Conservation (phyloP, 92 coral and sea anemone species). For the Epizoanthus ramosus region DNA sequence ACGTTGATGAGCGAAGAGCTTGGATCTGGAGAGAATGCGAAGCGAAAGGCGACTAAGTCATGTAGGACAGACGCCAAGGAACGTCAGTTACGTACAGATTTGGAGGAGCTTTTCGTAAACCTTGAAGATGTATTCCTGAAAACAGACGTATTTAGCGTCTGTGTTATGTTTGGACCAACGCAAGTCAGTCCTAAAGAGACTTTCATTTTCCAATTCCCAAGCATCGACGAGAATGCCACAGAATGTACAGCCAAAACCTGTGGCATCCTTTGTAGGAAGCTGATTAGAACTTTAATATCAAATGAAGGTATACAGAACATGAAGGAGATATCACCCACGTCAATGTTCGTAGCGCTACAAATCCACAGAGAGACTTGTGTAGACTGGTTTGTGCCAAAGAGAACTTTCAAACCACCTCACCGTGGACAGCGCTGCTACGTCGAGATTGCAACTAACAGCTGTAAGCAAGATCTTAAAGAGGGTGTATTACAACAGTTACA, state of each 20-base stretch:
- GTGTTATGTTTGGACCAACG: constrained; percentile 86
- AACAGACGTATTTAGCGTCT: constrained; percentile 60
- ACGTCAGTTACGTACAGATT: constrained; percentile 60
- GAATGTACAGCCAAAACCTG: constrained; percentile 47
- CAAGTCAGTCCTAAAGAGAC: constrained; percentile 93
- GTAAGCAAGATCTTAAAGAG: constrained; percentile 10
- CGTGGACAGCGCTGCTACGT: constrained; percentile 76
- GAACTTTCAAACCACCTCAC: constrained; percentile 80
- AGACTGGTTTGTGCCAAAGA: constrained; percentile 92
- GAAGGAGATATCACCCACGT: constrained; percentile 84
- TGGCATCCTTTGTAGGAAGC: constrained; percentile 73
- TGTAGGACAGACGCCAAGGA: constrained; percentile 62
- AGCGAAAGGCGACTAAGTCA: constrained; percentile 40
- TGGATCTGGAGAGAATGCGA: constrained; percentile 42
- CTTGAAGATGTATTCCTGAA: constrained; percentile 71
- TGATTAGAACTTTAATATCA: constrained; percentile 77
- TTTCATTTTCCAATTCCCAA: constrained; percentile 65
- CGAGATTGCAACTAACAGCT: constrained; percentile 35
- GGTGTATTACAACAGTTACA: background rate
- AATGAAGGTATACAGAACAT: constrained; percentile 70
- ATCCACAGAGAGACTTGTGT: constrained; percentile 60
- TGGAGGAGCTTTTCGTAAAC: constrained; percentile 66
- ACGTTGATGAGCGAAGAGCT: constrained; percentile 40
- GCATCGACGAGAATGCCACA: constrained; percentile 27
- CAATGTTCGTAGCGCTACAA: constrained; percentile 77